Evolutionary conservation across 1,140 invertebrate species (phyloP).

Genomic region (Achatina immaculata): DNA sequence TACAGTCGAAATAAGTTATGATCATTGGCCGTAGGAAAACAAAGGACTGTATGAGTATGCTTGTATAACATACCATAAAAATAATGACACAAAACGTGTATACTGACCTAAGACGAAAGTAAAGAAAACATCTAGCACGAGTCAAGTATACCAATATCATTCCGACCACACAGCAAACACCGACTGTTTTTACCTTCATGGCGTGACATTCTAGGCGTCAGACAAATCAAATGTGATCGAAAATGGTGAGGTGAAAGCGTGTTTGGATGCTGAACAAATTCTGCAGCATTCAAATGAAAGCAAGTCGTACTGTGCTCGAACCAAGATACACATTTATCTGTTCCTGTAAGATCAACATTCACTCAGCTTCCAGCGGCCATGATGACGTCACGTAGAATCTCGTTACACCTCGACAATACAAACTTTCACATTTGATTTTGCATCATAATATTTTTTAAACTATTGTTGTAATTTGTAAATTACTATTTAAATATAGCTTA

Average conservation of each 20-base stretch:
- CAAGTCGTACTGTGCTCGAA: not conserved
- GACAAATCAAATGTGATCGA: slow-evolving; percentile 7
- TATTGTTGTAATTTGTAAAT: not conserved
- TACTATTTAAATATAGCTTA: not conserved
- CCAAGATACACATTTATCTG: slow-evolving; percentile 35
- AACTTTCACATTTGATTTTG: not conserved
- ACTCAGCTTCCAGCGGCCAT: slow-evolving; percentile 60
- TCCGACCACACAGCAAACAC: too few relatives aligned
- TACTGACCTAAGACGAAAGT: too few relatives aligned
- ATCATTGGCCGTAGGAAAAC: too few relatives aligned
- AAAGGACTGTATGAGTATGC: too few relatives aligned
- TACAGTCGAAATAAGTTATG: too few relatives aligned
- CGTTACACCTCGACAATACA: slow-evolving; percentile 36
- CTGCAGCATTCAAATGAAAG: slow-evolving; percentile 16
- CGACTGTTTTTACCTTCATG: slow-evolving; percentile 85
- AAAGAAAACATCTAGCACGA: too few relatives aligned
- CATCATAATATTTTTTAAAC: not conserved
- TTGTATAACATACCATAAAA: too few relatives aligned
- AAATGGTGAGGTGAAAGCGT: not conserved
- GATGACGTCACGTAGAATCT: slow-evolving; percentile 64
- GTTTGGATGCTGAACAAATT: slow-evolving; percentile 12
- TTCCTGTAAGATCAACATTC: slow-evolving; percentile 43
- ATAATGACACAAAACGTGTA: too few relatives aligned
- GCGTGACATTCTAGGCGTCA: slow-evolving; percentile 79
- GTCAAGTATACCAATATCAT: too few relatives aligned